Evolutionary conservation across 2,113 vertebrate species (phyloP), one percentile per base, ranked within the genome.

Genomic region (Cranoglanis bouderius): DNA sequence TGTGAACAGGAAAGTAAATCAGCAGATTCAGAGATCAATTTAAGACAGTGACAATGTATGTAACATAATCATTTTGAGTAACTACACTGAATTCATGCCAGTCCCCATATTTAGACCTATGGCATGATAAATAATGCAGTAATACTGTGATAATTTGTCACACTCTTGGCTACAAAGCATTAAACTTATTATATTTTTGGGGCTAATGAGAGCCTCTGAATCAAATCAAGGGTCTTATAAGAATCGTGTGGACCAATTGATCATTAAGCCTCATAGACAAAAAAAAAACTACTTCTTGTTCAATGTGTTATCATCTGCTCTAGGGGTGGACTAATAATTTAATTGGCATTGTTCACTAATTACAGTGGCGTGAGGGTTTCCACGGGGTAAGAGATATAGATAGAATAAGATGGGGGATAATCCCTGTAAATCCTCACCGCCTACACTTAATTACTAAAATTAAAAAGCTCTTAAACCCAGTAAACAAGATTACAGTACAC

Each of bases 401-500:
- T 86, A 87, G 72, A 86, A 65, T 61, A 46, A 85, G 53, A 88
- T 57, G 86, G 24, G 51, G 82, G 88, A 86, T 92, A 84, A 92
- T 90, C 90, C 87, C 55, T 72, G 55, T 65, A 88, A 88, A 90
- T 88, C 90, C 74, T 55, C 38, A 61, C 87, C 70, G 55, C 85
- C 89, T 90, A 59, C 74, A 43, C 80, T 65, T 87, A 87, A 89
- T 89, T 81, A 67, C 81, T 83, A 72, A 90, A 88, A 90, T 86
- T n/a, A 21, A 59, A 87, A 87, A 63, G 16, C 38, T 77, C 72
- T 85, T 35, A 74, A 40, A 57, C 5, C 1, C 18, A 26, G 10
- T 85, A 74, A 74, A 61, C 24, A 77, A 55, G 32, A 16, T 49
- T 40, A 29, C 57, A 21, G 19, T 8, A 59, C 53, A 77, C 32